Conservation (phyloP, 2,113 vertebrate species). For the Nettapus auritus region DNA sequence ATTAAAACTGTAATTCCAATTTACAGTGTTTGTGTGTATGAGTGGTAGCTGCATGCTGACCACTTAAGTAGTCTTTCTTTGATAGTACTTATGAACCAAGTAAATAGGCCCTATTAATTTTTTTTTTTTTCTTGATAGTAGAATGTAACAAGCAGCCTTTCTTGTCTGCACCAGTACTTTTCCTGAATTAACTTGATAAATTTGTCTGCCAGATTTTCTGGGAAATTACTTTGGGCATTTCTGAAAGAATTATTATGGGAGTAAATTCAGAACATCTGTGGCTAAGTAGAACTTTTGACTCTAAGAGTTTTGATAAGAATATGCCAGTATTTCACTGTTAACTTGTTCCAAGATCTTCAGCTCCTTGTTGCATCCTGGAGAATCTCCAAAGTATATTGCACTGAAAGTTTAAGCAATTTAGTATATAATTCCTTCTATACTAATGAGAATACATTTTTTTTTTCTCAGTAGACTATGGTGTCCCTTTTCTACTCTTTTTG, state of each 20-base stretch:
- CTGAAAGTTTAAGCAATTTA: not conserved
- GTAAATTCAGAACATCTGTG: not conserved
- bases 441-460: not conserved
- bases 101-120: not conserved
- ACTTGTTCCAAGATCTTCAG: not conserved
- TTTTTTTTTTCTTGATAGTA: not conserved
- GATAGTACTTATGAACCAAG: not conserved
- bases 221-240: not conserved
- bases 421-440: not conserved
- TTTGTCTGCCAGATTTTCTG: not conserved
- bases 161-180: not conserved
- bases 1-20: not conserved
- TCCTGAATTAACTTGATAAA: not conserved
- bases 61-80: not conserved
- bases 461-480: not conserved
- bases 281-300: not conserved
- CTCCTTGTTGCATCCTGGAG: not conserved
- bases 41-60: not conserved
- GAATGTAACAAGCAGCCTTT: not conserved
- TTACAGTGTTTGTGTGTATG: not conserved
- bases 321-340: not conserved
- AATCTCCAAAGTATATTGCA: not conserved
- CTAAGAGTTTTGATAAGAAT: not conserved
- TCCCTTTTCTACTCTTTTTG: not conserved
- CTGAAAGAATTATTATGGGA: not conserved